Evolutionary conservation across 2,888 invertebrate species (phyloP).

Genomic region (Hypsopygia costalis): DNA sequence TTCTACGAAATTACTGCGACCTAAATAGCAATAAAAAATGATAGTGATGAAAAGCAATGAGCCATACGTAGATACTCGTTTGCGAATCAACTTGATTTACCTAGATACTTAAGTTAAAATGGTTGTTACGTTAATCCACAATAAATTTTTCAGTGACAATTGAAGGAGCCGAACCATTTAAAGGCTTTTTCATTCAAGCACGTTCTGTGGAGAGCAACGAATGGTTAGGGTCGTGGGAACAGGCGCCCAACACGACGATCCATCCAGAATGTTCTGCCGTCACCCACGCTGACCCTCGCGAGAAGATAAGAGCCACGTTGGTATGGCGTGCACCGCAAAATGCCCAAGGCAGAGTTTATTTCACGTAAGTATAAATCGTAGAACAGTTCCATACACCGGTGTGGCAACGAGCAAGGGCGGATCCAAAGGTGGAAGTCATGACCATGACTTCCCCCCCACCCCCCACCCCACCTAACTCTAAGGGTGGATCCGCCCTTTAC

Average conservation of each 20-base stretch:
- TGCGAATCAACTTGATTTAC: too few species aligned
- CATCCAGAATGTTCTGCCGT: conserved; percentile 90
- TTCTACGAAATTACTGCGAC: too few species aligned
- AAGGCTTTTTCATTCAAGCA: conserved; percentile 92
- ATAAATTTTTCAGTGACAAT: conserved; percentile 79
- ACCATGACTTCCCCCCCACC: too few species aligned
- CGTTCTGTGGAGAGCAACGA: conserved; percentile 85
- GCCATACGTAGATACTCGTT: too few species aligned
- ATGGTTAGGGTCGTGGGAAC: conserved; percentile 88
- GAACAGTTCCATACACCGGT: neutral
- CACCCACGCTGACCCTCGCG: conserved; percentile 88
- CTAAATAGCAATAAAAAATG: too few species aligned
- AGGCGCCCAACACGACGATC: conserved; percentile 86
- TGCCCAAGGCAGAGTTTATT: conserved; percentile 85
- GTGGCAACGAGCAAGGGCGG: too few species aligned
- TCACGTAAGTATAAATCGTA: conserved; percentile 83
- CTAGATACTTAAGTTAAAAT: too few species aligned
- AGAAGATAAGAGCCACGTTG: conserved; percentile 86
- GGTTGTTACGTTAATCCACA: too few species aligned
- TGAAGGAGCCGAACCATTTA: conserved; percentile 82
- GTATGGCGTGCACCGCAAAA: conserved; percentile 88
- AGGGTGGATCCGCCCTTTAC: too few species aligned
- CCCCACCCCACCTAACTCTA: too few species aligned
- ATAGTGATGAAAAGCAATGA: too few species aligned
- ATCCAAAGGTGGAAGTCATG: too few species aligned